These are phyloP conservation scores for Meiosimyza decipiens DNA, from an alignment of 2,888 invertebrate genomes.

Conservation along the genomic window DNA sequence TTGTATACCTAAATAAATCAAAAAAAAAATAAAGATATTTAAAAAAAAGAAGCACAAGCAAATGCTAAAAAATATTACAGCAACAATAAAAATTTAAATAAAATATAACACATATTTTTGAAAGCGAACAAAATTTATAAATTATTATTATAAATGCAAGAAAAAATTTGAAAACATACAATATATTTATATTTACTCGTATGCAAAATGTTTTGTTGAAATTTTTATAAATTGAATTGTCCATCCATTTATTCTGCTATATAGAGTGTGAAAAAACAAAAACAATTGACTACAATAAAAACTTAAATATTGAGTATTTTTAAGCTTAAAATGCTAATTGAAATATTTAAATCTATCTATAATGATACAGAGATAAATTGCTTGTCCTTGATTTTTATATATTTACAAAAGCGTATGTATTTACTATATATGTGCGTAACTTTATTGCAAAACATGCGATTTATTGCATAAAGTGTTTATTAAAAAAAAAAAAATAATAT, in stretches of 20 bases:
- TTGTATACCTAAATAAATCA: conserved; percentile 5
- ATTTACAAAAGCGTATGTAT: conserved; percentile 40
- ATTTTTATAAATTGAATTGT: conserved; percentile 45
- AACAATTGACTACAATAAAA: conserved; percentile 27
- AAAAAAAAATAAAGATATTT: background rate
- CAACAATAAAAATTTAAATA: conserved; percentile 16
- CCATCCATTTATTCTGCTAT: conserved; percentile 52
- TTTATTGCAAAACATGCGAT: conserved; percentile 34
- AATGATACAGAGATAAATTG: conserved; percentile 33
- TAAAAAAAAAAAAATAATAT: too few species aligned
- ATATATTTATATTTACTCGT: conserved; percentile 38
- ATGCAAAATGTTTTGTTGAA: conserved; percentile 38
- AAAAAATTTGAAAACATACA: conserved; percentile 27
- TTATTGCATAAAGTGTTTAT: background rate
- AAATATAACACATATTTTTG: conserved; percentile 16
- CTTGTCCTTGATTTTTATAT: conserved; percentile 47
- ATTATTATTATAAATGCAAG: conserved; percentile 2
- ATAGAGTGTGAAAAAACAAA: conserved; percentile 38
- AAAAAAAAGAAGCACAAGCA: conserved; percentile 20
- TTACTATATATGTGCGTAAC: conserved; percentile 15
- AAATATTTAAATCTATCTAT: conserved; percentile 9
- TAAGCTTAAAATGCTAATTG: conserved; percentile 35
- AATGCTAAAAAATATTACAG: conserved; percentile 11
- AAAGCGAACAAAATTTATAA: conserved; percentile 39
- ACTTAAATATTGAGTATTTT: conserved; percentile 37